Percentiles rank a stretch among this genome's conserved stretches.
phyloP scores from a whole-genome alignment of 2,888 invertebrate genomes.

The Diadromus collaris region DNA sequence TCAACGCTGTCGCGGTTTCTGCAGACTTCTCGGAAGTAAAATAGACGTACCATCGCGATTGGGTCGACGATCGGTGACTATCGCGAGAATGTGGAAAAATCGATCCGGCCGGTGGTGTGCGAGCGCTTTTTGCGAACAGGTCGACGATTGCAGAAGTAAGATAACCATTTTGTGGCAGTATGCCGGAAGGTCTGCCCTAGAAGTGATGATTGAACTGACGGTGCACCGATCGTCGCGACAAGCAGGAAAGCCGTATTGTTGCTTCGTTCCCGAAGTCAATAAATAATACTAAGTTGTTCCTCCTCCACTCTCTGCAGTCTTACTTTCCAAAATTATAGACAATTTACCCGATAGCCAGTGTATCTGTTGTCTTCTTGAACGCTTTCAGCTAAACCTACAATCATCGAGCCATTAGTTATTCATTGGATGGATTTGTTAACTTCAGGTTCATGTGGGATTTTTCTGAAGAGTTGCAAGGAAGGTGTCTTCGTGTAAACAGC shows the following conservation, averaged over 20 bases:
- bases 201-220: constrained; percentile 6
- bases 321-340: not conserved
- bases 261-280: not conserved
- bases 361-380: not conserved
- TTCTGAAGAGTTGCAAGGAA: not conserved
- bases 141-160: constrained; percentile 18
- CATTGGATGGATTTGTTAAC: not conserved
- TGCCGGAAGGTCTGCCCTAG: constrained; percentile 8
- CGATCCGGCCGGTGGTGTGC: constrained; percentile 13
- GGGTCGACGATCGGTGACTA: not conserved
- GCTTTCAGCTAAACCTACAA: not conserved
- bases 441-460: not conserved
- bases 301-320: not conserved
- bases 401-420: not conserved
- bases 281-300: not conserved
- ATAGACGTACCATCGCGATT: not conserved
- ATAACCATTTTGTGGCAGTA: constrained; percentile 12
- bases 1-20: not conserved
- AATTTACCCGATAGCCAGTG: not conserved
- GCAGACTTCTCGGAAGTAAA: not conserved
- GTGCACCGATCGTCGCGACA: not conserved
- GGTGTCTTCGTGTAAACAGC: not conserved
- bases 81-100: constrained; percentile 17
- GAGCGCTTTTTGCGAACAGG: constrained; percentile 2
- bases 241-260: not conserved